Conservation (phyloP, 1,140 invertebrate genomes). For the Pseudomyrmex dendroicus region DNA sequence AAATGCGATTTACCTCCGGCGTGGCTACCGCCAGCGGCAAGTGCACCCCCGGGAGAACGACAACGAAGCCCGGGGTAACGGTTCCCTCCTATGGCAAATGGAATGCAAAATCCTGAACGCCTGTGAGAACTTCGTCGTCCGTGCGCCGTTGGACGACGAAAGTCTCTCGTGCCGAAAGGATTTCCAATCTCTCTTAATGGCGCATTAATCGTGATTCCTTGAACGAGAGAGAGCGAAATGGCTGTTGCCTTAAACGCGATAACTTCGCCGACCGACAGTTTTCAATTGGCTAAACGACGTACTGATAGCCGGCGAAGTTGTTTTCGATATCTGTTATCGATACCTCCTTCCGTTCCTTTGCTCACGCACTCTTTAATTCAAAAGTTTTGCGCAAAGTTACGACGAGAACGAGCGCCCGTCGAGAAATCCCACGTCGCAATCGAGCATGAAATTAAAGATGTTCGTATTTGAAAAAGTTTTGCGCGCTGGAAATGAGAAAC, state of each 20-base stretch:
- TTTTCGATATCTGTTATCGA: slow-evolving; percentile 68
- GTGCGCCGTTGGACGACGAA: slow-evolving; percentile 64
- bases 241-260: slow-evolving; percentile 58
- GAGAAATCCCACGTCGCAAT: slow-evolving; percentile 21
- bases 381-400: slow-evolving; percentile 34
- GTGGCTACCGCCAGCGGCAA: slow-evolving; percentile 51
- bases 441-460: slow-evolving; percentile 50
- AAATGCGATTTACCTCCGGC: slow-evolving; percentile 68
- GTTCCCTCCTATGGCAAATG: slow-evolving; percentile 66
- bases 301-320: slow-evolving; percentile 69
- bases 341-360: slow-evolving; percentile 36
- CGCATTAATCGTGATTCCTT: slow-evolving; percentile 71
- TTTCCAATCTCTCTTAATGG: slow-evolving; percentile 77
- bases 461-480: not conserved
- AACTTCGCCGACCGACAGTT: slow-evolving; percentile 64
- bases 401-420: not conserved
- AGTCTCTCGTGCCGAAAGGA: slow-evolving; percentile 71
- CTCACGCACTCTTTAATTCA: slow-evolving; percentile 44
- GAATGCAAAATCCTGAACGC: slow-evolving; percentile 71
- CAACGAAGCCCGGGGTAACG: slow-evolving; percentile 56
- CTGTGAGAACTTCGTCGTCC: slow-evolving; percentile 60
- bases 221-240: slow-evolving; percentile 16
- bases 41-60: slow-evolving; percentile 66
- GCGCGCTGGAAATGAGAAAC: not conserved
- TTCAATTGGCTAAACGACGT: slow-evolving; percentile 66